Conservation (phyloP, 2,888 invertebrate genomes). For the Hymenopus coronatus region DNA sequence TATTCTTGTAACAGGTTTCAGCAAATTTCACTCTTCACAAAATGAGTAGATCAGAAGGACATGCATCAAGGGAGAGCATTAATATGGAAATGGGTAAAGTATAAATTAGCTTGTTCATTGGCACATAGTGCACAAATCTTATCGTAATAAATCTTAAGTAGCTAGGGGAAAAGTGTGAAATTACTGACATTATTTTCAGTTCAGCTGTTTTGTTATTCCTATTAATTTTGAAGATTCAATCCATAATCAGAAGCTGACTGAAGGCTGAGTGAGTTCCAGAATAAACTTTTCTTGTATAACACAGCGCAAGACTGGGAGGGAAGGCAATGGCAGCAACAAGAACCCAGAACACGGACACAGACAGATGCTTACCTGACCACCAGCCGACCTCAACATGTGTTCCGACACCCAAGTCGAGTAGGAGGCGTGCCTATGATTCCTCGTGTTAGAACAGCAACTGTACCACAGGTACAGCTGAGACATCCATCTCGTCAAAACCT, state of each 20-base stretch:
- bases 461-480: background rate
- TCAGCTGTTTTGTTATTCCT: no score
- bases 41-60: background rate
- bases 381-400: background rate
- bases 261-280: no score
- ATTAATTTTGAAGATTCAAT: no score
- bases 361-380: background rate
- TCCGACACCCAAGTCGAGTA: background rate
- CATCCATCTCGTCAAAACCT: background rate
- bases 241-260: no score
- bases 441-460: background rate
- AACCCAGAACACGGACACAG: background rate
- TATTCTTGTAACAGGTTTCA: background rate
- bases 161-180: no score
- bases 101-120: background rate
- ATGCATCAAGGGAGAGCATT: background rate
- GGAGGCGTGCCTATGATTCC: background rate
- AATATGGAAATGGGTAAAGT: background rate
- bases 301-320: background rate
- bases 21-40: background rate
- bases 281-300: background rate
- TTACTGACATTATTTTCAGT: no score
- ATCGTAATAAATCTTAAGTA: no score
- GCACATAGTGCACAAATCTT: no score
- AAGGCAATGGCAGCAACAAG: background rate